Conservation (phyloP, 2,888 invertebrate species). For the Lottia scabra region DNA sequence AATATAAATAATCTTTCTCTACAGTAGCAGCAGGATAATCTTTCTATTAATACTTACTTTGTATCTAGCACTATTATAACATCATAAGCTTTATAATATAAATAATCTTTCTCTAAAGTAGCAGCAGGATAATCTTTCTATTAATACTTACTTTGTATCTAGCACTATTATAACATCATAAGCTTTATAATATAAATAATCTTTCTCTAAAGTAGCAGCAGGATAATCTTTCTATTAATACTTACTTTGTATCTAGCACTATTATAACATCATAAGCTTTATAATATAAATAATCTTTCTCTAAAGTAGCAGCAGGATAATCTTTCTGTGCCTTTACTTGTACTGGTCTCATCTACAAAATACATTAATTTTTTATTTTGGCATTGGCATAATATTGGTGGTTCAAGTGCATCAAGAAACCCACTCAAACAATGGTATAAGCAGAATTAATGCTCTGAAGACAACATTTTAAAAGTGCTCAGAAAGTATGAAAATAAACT, state of each 20-base stretch:
- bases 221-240: constrained; percentile 8
- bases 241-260: constrained; percentile 85
- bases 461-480: background rate
- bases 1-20: constrained; percentile 79
- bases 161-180: constrained; percentile 94
- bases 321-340: constrained; percentile 86
- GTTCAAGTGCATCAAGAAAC: no score
- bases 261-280: constrained; percentile 91
- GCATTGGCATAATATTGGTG: no score
- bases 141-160: constrained; percentile 78
- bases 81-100: constrained; percentile 88
- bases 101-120: constrained; percentile 73
- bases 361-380: background rate
- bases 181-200: constrained; percentile 84
- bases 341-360: constrained; percentile 82
- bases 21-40: constrained; percentile 36
- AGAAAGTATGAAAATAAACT: background rate
- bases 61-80: constrained; percentile 93
- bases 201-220: constrained; percentile 63
- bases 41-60: constrained; percentile 71
- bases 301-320: constrained; percentile 45
- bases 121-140: constrained; percentile 27
- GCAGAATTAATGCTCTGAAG: no score
- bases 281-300: constrained; percentile 81
- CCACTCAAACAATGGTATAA: no score